Conservation (phyloP, 2,888 invertebrate genomes). For the Oligia strigilis region DNA sequence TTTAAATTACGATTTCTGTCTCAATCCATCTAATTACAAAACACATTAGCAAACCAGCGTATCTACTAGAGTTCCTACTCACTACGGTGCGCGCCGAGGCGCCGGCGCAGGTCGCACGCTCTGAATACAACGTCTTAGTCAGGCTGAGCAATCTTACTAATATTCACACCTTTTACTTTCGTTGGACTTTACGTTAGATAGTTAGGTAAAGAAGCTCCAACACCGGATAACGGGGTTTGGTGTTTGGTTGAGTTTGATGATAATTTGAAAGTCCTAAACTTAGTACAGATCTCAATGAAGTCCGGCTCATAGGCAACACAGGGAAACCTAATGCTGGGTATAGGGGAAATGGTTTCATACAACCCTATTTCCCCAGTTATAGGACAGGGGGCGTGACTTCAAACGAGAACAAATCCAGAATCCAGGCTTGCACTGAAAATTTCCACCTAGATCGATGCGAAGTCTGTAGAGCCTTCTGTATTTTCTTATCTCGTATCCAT, state of each 20-base stretch:
- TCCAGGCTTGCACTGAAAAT: background rate
- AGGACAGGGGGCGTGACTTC: background rate
- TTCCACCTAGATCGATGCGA: background rate
- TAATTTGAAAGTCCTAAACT: background rate
- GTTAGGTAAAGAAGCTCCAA: constrained; percentile 7
- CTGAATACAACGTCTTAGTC: constrained; percentile 72
- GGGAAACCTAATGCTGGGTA: background rate
- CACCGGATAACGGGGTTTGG: background rate
- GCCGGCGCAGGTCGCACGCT: constrained; percentile 80
- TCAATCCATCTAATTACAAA: constrained; percentile 60
- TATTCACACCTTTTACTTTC: constrained; percentile 75
- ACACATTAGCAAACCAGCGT: constrained; percentile 53
- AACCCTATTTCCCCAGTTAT: background rate
- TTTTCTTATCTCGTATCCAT: background rate
- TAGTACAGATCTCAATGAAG: background rate
- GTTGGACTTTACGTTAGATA: constrained; percentile 10
- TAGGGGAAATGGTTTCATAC: background rate
- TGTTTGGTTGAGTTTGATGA: background rate
- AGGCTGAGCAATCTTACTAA: constrained; percentile 70
- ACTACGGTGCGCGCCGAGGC: background rate
- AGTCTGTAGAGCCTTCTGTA: background rate
- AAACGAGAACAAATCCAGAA: background rate
- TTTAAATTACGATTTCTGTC: constrained; percentile 52
- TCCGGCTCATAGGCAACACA: background rate
- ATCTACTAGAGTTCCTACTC: constrained; percentile 47